Evolutionary conservation across 2,113 vertebrate genomes (phyloP), one percentile per base, ranked within the genome.

Genomic region (Campylomormyrus tamandua): DNA sequence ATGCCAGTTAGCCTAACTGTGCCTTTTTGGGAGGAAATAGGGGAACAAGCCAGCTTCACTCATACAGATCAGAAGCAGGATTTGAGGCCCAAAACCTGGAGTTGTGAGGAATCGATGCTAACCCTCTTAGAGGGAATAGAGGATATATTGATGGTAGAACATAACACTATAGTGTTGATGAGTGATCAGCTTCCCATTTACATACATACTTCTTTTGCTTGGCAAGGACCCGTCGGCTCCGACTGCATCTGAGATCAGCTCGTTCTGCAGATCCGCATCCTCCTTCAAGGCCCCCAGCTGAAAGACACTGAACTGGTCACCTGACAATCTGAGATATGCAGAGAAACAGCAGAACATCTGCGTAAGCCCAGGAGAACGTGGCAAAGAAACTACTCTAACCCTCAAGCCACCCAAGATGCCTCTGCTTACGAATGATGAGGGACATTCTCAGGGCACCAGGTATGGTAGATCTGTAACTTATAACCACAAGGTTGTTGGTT

Each of bases 191-290:
- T 50, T 88, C n/a, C 10, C 27, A 4, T 70, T 70, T 46, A 92
- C 91, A 95, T 94, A 94, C 92, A 95, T 94, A 10, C 92, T 93
- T 85, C 95, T 93, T 92, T 96, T 96, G 74, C 90, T 91, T 46
- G 84, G 91, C 49, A 91, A 87, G 27, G 93, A 89, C 92, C 92
- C 94, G 45, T 91, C 92, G 70, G 93, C 93, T 77, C 88, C 91
- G 87, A 95, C 85, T n/a, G 86, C 70, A 84, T 92, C 94, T 52
- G 92, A 92, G 56, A 91, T 88, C 83, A 95, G 89, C 87, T 95
- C 92, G 88, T 89, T 93, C 90, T 95, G 93, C 89, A 95, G 90
- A 62, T 94, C 93, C 90, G 95, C 84, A 8, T 94, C 91, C 46
- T 95, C 94, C 90, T 90, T 94, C 56, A 96, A 91, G 10, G 48